Evolutionary conservation across 2,113 vertebrate genomes (phyloP).

Genomic region (Zosterops pallidus): DNA sequence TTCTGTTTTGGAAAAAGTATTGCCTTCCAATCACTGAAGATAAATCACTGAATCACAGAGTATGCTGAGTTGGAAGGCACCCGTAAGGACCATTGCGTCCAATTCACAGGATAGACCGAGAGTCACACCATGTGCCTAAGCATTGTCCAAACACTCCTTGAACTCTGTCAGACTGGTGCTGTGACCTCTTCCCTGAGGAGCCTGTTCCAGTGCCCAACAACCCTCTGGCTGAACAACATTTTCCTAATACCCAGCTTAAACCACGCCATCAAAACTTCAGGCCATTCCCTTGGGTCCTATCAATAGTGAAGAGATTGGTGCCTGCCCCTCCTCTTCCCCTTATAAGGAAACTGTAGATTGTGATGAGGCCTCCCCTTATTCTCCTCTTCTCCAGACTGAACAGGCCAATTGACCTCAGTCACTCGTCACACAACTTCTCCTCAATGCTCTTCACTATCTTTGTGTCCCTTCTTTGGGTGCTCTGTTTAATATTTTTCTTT

Average conservation of each 20-base stretch:
- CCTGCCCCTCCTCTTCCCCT: background rate
- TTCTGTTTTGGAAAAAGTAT: background rate
- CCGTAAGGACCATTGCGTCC: background rate
- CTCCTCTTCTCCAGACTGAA: background rate
- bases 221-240: background rate
- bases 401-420: background rate
- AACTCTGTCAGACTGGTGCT: background rate
- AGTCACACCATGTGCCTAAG: background rate
- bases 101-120: background rate
- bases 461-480: background rate
- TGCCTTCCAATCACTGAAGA: background rate
- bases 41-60: background rate
- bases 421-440: background rate
- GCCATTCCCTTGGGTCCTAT: background rate
- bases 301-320: rapidly evolving
- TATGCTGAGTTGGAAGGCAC: background rate
- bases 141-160: background rate
- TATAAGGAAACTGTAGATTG: background rate
- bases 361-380: background rate
- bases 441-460: background rate
- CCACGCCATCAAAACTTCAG: background rate
- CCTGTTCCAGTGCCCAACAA: background rate
- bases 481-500: background rate
- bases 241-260: background rate
- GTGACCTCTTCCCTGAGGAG: background rate